Evolutionary conservation across 2,113 vertebrate genomes (phyloP).

Genomic region (Thamnophis sirtalis): DNA sequence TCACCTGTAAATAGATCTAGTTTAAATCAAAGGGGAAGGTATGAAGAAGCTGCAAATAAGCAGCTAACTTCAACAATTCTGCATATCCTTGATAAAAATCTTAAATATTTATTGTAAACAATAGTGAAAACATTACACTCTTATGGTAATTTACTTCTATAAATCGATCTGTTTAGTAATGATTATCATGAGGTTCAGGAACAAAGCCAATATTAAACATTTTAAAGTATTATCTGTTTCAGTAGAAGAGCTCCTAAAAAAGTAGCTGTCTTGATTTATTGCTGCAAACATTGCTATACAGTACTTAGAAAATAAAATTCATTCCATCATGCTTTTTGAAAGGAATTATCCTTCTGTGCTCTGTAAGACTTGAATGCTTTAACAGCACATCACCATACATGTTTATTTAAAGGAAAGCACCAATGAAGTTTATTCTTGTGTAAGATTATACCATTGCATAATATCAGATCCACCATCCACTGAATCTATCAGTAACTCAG

Average conservation of each 20-base stretch:
- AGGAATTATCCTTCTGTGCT: neutral
- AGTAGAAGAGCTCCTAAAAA: neutral
- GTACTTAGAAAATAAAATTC: neutral
- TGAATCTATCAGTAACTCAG: neutral
- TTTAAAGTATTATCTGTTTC: neutral
- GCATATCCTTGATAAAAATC: neutral
- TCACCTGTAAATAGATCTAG: neutral
- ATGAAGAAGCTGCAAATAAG: neutral
- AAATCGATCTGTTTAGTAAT: neutral
- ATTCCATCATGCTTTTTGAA: neutral
- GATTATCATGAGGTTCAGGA: neutral
- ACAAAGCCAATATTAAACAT: neutral
- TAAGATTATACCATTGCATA: neutral
- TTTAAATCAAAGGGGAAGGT: slow-evolving; percentile 16
- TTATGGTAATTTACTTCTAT: slow-evolving; percentile 13
- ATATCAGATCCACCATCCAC: neutral
- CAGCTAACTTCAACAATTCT: neutral
- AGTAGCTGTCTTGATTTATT: neutral
- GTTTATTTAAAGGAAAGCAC: neutral
- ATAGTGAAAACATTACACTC: neutral
- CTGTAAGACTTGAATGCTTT: neutral
- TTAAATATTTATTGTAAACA: slow-evolving; percentile 43
- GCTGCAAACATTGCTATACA: neutral
- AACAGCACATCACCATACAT: neutral
- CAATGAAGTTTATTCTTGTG: neutral